A percentile compares a stretch with the other conserved stretches of the same genome.
phyloP scores from a whole-genome alignment of 2,113 vertebrate genomes.

The Todiramphus chloris region DNA sequence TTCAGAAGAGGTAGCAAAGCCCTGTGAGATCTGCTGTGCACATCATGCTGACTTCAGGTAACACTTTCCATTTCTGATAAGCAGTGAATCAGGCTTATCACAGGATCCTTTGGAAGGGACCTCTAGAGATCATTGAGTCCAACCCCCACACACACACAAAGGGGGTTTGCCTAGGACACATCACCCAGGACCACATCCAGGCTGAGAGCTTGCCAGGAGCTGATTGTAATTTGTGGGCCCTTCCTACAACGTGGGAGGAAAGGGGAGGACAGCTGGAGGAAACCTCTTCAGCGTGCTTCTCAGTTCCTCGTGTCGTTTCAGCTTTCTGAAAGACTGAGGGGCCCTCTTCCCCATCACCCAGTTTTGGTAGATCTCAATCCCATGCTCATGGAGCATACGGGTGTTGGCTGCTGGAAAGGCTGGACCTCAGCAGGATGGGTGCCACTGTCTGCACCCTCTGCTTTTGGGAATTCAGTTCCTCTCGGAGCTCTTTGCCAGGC shows the following conservation, averaged over 20 bases:
- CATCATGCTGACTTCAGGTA: accelerated
- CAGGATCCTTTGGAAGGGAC: too few species aligned
- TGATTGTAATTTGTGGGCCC: accelerated
- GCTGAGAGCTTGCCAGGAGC: not conserved
- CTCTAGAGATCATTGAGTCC: too few species aligned
- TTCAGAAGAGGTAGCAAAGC: not conserved
- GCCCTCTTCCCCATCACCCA: too few species aligned
- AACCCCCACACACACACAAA: too few species aligned
- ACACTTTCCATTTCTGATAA: not conserved
- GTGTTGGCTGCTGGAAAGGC: not conserved
- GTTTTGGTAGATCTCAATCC: not conserved
- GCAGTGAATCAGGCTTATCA: not conserved
- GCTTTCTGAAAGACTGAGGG: not conserved
- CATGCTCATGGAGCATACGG: accelerated
- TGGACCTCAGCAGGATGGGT: not conserved
- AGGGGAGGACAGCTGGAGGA: not conserved
- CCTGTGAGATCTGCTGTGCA: not conserved
- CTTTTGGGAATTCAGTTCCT: not conserved
- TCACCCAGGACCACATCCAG: too few species aligned
- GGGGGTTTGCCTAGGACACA: too few species aligned
- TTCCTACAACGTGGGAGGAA: not conserved
- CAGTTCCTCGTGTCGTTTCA: not conserved
- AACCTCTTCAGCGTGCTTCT: not conserved
- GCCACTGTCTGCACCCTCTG: not conserved
- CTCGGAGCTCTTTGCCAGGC: not conserved